Percentiles rank a stretch among this genome's conserved stretches.
Evolutionary conservation across 2,113 vertebrate genomes (phyloP).

Genomic region (Dunckerocampus dactyliophorus): DNA sequence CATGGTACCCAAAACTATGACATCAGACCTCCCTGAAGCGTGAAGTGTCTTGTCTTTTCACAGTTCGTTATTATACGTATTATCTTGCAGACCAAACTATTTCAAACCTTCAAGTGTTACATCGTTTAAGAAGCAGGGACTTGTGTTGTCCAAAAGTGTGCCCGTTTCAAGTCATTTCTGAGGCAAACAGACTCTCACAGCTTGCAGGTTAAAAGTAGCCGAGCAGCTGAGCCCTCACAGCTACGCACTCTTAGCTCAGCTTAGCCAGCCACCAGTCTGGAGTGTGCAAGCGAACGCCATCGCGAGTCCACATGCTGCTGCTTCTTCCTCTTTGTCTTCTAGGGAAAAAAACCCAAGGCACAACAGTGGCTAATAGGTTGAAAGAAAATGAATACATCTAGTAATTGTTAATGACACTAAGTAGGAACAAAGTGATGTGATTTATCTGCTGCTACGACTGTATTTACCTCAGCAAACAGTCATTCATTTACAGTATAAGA

Average conservation of each 20-base stretch:
- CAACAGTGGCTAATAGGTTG: too few relatives aligned
- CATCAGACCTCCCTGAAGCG: neutral
- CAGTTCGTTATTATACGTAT: too few relatives aligned
- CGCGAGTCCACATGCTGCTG: slow-evolving; percentile 34
- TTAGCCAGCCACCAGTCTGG: slow-evolving; percentile 31
- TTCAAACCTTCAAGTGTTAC: too few relatives aligned
- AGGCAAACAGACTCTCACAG: slow-evolving; percentile 1
- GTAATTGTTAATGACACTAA: too few relatives aligned
- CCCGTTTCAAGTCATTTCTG: slow-evolving; percentile 15
- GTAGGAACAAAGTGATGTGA: too few relatives aligned
- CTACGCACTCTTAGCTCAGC: slow-evolving; percentile 59
- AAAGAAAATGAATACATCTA: too few relatives aligned
- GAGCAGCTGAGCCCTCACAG: slow-evolving; percentile 49
- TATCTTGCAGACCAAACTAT: too few relatives aligned
- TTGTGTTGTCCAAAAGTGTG: slow-evolving; percentile 20
- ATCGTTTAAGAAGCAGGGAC: neutral
- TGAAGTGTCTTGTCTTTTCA: too few relatives aligned
- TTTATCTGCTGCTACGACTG: too few relatives aligned
- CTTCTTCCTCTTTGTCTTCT: slow-evolving; percentile 1
- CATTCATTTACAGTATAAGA: neutral
- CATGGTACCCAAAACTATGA: neutral
- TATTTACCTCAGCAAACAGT: neutral
- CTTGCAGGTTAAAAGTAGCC: slow-evolving; percentile 23
- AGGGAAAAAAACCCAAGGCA: neutral
- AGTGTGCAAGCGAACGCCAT: slow-evolving; percentile 33